phyloP scores from a whole-genome alignment of 2,113 vertebrate species.

The Scomber colias region DNA sequence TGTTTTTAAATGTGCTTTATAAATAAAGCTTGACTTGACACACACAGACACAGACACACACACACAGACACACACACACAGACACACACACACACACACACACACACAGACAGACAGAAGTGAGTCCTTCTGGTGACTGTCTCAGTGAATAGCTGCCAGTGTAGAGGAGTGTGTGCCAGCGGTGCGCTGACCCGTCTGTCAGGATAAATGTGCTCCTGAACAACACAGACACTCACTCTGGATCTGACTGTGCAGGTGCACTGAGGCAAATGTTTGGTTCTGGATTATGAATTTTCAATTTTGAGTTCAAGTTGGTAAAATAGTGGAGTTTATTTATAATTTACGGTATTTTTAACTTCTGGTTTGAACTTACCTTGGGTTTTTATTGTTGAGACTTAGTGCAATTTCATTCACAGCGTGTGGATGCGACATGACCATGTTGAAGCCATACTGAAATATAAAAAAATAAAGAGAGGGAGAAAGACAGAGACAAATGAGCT shows the following conservation, averaged over 20 bases:
- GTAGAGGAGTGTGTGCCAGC: slow-evolving; percentile 45
- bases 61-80: slow-evolving; percentile 8
- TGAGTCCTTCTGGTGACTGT: slow-evolving; percentile 43
- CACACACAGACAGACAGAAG: slow-evolving; percentile 18
- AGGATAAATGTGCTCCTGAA: slow-evolving; percentile 53
- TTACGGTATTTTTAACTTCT: neutral
- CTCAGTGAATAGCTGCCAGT: slow-evolving; percentile 56
- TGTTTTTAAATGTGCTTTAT: too few relatives aligned
- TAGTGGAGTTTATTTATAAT: neutral
- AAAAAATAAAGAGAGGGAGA: slow-evolving; percentile 64
- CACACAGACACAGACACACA: too few relatives aligned
- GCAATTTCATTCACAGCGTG: slow-evolving; percentile 98
- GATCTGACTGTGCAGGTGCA: slow-evolving; percentile 57
- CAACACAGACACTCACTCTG: slow-evolving; percentile 52
- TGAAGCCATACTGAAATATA: slow-evolving; percentile 93
- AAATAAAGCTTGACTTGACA: too few relatives aligned
- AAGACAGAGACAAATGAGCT: slow-evolving; percentile 46
- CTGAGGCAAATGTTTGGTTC: slow-evolving; percentile 7
- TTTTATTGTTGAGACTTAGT: slow-evolving; percentile 98
- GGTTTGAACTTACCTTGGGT: slow-evolving; percentile 87
- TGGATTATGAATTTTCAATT: slow-evolving; percentile 8
- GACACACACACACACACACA: slow-evolving; percentile 23
- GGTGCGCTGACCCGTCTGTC: slow-evolving; percentile 59
- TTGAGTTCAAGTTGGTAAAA: slow-evolving; percentile 10
- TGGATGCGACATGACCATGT: slow-evolving; percentile 98